A percentile compares a stretch with the other conserved stretches of the same genome.
phyloP scores from a whole-genome alignment of 2,797 vertebrate species.

The Acomys russatus region DNA sequence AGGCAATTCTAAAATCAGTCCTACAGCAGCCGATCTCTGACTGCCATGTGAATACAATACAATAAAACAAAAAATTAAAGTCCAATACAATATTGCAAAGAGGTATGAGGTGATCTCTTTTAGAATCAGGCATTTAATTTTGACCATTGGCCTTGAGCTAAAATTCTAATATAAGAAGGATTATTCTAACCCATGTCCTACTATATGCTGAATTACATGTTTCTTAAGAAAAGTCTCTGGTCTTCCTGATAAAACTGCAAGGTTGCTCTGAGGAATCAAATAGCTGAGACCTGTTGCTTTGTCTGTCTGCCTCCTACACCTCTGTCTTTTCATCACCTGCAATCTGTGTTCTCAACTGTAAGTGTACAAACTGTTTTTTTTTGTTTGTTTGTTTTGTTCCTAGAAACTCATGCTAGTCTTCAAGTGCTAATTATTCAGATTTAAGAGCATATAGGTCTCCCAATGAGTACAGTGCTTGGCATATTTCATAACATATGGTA shows the following conservation, averaged over 20 bases:
- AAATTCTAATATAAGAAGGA: not conserved
- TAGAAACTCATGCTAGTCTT: not conserved
- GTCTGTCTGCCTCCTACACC: not conserved
- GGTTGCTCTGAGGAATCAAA: not conserved
- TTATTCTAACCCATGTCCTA: not conserved
- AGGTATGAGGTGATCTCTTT: not conserved
- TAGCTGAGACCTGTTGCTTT: not conserved
- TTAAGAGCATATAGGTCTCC: slow-evolving; percentile 18
- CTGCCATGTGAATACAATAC: too few relatives aligned
- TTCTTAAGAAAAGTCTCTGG: slow-evolving; percentile 15
- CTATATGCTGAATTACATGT: not conserved
- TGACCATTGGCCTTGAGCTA: not conserved
- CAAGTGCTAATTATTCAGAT: not conserved
- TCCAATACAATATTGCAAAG: not conserved
- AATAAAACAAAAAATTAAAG: not conserved
- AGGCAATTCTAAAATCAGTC: not conserved
- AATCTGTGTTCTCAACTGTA: slow-evolving; percentile 1
- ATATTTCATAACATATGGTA: slow-evolving; percentile 29
- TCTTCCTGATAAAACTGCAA: not conserved
- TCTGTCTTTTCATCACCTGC: not conserved
- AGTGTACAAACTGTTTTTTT: not conserved
- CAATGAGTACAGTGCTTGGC: not conserved
- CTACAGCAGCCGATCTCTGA: accelerated
- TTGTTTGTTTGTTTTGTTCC: not conserved
- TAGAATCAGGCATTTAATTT: slow-evolving; percentile 38